Evolutionary conservation across 1,140 invertebrate species (phyloP), one percentile per base, ranked within the genome.

Genomic region (Lepidostoma basale): DNA sequence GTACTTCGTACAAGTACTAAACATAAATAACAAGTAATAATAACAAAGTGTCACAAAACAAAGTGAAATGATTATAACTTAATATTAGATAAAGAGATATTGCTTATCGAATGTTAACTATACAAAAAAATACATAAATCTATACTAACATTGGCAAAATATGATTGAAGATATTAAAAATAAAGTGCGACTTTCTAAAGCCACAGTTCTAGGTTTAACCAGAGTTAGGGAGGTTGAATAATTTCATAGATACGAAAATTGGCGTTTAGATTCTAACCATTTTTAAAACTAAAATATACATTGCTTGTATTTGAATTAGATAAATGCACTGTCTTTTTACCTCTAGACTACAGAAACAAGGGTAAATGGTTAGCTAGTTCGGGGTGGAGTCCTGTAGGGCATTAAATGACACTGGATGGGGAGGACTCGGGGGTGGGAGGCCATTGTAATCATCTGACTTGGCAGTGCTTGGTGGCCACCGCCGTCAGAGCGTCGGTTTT

Each of bases 401-500:
- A 45, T 49, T 49, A 18, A 16, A 49, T 12, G 18, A 49, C 12
- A 22, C 4, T 49, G 5, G 26, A 18, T 8, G 36, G 8, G 20
- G 20, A 77, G 76, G 77, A 75, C 18, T 62, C 45, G 14, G 16
- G 25, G 5, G 52, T 26, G n/a, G 8, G 28, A 28, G 25, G 28
- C 14, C 2, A 28, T 62, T 68, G 85, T 86, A 90, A 92, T 93
- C 90, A 92, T 88, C 91, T 92, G 86, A 92, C 90, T 85, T 92
- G 89, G 84, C 90, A 91, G 83, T 90, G 89, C 86, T 92, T 90
- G 77, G 88, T 30, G 26, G 52, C 28, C 80, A 47, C 75, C 74
- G 45, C 30, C 12, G 30, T 33, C 30, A 79, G 76, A 62, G 74
- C 75, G 60, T 77, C 76, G 36, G 75, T 67, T 16, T 74, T 74